These are phyloP conservation scores for Pristionchus mayeri DNA, from an alignment of 2,888 invertebrate species.

Conservation along the genomic window DNA sequence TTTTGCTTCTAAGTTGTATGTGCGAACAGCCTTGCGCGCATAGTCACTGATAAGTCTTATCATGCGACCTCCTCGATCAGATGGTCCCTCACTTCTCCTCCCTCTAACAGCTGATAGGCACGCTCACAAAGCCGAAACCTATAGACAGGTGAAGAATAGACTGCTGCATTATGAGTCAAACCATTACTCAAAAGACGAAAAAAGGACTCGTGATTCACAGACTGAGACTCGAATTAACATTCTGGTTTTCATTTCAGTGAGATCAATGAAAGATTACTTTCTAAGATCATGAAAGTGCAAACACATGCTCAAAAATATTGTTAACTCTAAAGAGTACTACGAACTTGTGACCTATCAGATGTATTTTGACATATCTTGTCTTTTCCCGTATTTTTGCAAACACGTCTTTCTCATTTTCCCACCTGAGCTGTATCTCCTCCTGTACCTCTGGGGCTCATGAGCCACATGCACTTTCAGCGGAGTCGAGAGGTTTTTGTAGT, in stretches of 20 bases:
- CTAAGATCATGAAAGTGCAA: too few relatives aligned
- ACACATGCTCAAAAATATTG: too few relatives aligned
- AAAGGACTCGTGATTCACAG: too few relatives aligned
- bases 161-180: not conserved
- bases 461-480: constrained; percentile 46
- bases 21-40: not conserved
- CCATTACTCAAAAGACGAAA: not conserved
- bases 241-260: too few relatives aligned
- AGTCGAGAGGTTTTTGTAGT: constrained; percentile 36
- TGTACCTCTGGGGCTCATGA: constrained; percentile 46
- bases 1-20: not conserved
- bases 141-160: not conserved
- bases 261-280: too few relatives aligned
- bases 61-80: not conserved
- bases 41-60: constrained; percentile 18
- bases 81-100: not conserved
- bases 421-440: constrained; percentile 49
- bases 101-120: not conserved
- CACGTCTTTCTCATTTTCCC: not conserved
- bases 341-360: too few relatives aligned
- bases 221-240: too few relatives aligned
- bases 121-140: not conserved
- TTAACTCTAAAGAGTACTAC: too few relatives aligned
- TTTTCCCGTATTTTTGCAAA: too few relatives aligned
- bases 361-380: too few relatives aligned